These are phyloP conservation scores for Choloepus didactylus DNA, from an alignment of 2,797 vertebrate genomes.

Conservation along the genomic window DNA sequence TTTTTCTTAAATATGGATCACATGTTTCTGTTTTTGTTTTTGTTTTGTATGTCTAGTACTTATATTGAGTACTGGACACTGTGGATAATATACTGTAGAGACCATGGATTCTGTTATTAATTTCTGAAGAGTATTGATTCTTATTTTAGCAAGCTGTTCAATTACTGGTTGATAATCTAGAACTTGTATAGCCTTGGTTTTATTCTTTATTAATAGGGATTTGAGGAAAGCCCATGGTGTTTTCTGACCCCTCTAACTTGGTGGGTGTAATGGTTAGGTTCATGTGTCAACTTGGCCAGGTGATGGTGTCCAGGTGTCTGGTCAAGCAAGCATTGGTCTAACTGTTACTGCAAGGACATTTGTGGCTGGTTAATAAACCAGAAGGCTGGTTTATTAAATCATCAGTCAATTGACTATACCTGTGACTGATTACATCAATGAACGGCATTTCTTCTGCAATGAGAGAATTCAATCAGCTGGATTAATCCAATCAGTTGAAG, in stretches of 20 bases:
- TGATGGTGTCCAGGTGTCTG: too few relatives aligned
- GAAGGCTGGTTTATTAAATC: too few relatives aligned
- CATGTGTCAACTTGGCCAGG: too few relatives aligned
- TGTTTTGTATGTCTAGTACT: not conserved
- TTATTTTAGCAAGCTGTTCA: not conserved
- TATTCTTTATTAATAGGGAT: not conserved
- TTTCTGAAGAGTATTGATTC: not conserved
- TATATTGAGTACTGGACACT: not conserved
- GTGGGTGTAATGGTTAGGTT: too few relatives aligned
- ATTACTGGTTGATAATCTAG: not conserved
- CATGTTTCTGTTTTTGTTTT: not conserved
- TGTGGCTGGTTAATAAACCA: too few relatives aligned
- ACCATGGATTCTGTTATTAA: not conserved
- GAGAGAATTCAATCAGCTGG: too few relatives aligned
- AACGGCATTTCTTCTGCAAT: too few relatives aligned
- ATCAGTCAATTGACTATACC: too few relatives aligned
- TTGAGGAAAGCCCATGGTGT: not conserved
- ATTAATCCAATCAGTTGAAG: too few relatives aligned
- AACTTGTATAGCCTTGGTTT: not conserved
- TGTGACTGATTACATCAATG: too few relatives aligned
- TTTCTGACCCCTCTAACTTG: not conserved
- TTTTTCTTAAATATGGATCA: not conserved
- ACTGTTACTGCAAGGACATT: too few relatives aligned
- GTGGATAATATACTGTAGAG: not conserved
- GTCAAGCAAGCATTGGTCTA: too few relatives aligned